phyloP scores from a whole-genome alignment of 2,888 invertebrate genomes.

The Eupithecia centaureata region DNA sequence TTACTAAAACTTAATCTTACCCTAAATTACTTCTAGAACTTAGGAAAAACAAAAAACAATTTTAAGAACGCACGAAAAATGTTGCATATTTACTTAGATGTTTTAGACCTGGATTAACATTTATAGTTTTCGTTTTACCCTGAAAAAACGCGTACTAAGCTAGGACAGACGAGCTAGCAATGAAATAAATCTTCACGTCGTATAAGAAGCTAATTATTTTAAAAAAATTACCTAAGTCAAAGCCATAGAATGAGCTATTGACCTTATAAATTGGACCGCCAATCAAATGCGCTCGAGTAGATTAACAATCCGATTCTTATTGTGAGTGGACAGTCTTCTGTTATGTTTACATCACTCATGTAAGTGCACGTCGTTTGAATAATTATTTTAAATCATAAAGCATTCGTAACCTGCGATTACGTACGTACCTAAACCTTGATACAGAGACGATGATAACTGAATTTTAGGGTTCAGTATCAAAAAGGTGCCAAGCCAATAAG shows the following conservation, averaged over 20 bases:
- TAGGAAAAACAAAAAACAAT: no score
- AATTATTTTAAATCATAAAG: not conserved
- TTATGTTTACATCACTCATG: constrained; percentile 54
- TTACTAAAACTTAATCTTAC: no score
- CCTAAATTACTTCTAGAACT: no score
- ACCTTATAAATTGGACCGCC: constrained; percentile 33
- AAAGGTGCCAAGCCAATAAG: no score
- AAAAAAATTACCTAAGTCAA: not conserved
- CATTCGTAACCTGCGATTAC: not conserved
- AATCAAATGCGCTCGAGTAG: constrained; percentile 34
- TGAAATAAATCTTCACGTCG: not conserved
- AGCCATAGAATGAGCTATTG: constrained; percentile 17
- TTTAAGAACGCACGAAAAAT: no score
- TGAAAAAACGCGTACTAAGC: no score
- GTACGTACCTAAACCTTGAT: not conserved
- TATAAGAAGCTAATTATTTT: constrained; percentile 1
- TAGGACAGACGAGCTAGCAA: no score
- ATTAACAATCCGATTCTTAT: constrained; percentile 30
- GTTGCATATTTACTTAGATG: no score
- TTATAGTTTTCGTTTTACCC: no score
- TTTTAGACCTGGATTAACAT: no score
- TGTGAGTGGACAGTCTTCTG: constrained; percentile 27
- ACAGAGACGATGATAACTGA: not conserved
- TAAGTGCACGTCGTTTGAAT: constrained; percentile 41
- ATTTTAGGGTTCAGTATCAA: no score